Evolutionary conservation across 2,888 invertebrate genomes (phyloP).

Genomic region (Elmis aenea): DNA sequence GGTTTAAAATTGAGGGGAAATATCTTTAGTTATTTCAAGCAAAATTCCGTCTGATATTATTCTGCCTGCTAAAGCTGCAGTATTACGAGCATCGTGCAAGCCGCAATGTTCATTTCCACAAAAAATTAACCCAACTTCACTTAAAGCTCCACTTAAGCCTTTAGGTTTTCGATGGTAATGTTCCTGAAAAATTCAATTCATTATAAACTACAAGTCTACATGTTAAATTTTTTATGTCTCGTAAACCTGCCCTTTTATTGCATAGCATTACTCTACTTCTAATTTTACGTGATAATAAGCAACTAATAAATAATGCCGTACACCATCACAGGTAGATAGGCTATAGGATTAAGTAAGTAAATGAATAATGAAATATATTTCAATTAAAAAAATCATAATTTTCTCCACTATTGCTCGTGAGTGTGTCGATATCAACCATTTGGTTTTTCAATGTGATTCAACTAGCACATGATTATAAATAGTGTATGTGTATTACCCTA

Average conservation of each 20-base stretch:
- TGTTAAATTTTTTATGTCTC: neutral
- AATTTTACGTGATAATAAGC: no score
- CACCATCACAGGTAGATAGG: no score
- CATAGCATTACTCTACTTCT: no score
- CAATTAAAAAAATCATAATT: no score
- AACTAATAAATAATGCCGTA: no score
- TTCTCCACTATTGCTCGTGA: no score
- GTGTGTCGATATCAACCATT: no score
- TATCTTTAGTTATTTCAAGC: slow-evolving; percentile 45
- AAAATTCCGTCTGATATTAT: slow-evolving; percentile 55
- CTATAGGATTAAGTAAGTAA: no score
- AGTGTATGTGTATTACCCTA: slow-evolving; percentile 32
- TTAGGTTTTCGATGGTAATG: slow-evolving; percentile 53
- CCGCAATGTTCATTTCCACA: slow-evolving; percentile 59
- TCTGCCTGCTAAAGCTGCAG: slow-evolving; percentile 53
- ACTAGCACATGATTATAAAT: no score
- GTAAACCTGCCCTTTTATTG: no score
- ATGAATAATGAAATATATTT: no score
- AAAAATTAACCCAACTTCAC: slow-evolving; percentile 54
- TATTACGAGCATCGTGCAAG: slow-evolving; percentile 58
- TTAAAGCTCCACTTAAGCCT: slow-evolving; percentile 52
- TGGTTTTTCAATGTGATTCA: no score
- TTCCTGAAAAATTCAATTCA: slow-evolving; percentile 36
- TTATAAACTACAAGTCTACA: neutral
- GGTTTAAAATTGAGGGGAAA: slow-evolving; percentile 2